Evolutionary conservation across 2,888 invertebrate species (phyloP), one percentile per base, ranked within the genome.

Genomic region (Zygaena filipendulae): DNA sequence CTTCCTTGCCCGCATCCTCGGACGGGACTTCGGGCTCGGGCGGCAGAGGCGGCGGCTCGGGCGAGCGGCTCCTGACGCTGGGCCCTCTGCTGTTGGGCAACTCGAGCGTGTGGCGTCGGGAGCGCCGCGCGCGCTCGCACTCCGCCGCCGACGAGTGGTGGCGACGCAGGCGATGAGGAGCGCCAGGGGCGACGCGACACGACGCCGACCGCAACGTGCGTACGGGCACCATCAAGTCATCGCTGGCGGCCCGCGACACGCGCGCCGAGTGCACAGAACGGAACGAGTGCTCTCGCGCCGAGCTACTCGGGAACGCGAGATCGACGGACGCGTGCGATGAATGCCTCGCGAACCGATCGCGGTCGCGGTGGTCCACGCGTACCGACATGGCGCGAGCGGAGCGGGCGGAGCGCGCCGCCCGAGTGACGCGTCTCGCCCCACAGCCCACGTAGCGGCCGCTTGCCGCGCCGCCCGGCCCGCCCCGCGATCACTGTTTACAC

Each of bases 1-100:
- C 84, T 47, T 87, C 86, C 50, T 86, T 85, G 42, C 84, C 82
- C 37, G 82, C 81, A 36, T 84, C 84, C 39, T 81, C 74, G 31
- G 83, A 81, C 38, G 75, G 64, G 27, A 55, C 49, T 40, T 74
- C 70, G 12, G 70, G 71, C 54, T 70, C 70, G 12, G 68, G 60
- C 6, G 61, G 68, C 19, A 46, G 48, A 25, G 59, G 63, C 19
- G 58, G 58, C 16, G 72, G 71, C 59, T 75, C 74, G 23, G 77
- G 75, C 2, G 74, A 71, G 3, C 75, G 53, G 54, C 72, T 72
- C 44, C 74, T 66, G 26, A 75, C 71, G 51, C 74, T 75, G 32
- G 75, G 72, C 8, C 77, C 77, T 6, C 75, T 62, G 49, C 71
- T 74, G 52, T 56, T 52, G 32, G 77, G 72, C 44, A 72, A 49